A percentile compares a stretch with the other conserved stretches of the same genome.
These are phyloP conservation scores for Caenorhabditis japonica DNA, from an alignment of 2,888 invertebrate species.

Conservation along the genomic window DNA sequence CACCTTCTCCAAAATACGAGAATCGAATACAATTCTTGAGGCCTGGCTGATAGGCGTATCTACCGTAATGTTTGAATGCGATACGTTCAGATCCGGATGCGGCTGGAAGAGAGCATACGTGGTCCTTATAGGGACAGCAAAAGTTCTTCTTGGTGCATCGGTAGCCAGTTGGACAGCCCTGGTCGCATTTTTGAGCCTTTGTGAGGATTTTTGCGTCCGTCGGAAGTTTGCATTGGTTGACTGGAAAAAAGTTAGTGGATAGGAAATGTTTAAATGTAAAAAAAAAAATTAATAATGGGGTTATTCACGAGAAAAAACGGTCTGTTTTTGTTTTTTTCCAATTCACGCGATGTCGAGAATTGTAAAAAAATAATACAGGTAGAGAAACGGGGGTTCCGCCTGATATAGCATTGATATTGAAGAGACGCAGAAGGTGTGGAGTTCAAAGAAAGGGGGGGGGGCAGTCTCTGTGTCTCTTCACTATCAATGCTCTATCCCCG, in stretches of 20 bases:
- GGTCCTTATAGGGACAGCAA: constrained; percentile 71
- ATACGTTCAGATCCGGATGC: constrained; percentile 65
- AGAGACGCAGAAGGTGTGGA: no score
- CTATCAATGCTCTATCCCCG: no score
- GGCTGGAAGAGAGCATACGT: constrained; percentile 63
- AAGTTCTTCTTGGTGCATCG: constrained; percentile 53
- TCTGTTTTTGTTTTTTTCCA: not conserved
- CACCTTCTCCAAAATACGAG: constrained; percentile 71
- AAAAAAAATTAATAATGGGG: no score
- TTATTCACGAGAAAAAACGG: no score
- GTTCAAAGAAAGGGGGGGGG: not conserved
- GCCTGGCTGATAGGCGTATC: constrained; percentile 65
- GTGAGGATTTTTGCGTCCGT: constrained; percentile 61
- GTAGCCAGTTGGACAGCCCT: constrained; percentile 58
- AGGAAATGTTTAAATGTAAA: no score
- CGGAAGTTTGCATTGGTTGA: constrained; percentile 50
- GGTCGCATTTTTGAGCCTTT: constrained; percentile 52
- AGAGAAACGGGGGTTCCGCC: no score
- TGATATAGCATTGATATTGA: no score
- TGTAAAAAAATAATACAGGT: no score
- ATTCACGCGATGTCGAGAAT: no score
- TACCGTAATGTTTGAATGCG: constrained; percentile 65
- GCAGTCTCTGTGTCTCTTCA: no score
- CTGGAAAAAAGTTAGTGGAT: no score
- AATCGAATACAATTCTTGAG: constrained; percentile 71